A percentile compares a stretch with the other conserved stretches of the same genome.
Conservation (phyloP, 2,797 vertebrate species). For the Gorsachius magnificus region DNA sequence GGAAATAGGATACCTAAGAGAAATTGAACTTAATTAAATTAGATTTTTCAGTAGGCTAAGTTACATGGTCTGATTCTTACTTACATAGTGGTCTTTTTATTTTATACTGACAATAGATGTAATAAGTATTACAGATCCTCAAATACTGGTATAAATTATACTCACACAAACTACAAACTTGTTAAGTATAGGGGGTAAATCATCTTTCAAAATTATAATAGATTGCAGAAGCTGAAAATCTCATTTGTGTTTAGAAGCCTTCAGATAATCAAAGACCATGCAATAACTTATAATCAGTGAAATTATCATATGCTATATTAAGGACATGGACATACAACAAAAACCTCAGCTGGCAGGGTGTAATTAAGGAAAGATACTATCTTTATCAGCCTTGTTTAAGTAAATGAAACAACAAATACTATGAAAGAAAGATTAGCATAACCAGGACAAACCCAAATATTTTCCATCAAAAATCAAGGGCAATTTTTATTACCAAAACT, state of each 20-base stretch:
- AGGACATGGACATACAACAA: not conserved
- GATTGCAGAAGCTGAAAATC: not conserved
- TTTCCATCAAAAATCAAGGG: not conserved
- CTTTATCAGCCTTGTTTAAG: not conserved
- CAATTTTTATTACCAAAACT: not conserved
- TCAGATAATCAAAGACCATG: not conserved
- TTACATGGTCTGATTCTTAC: not conserved
- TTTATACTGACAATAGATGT: not conserved
- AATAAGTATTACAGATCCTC: not conserved
- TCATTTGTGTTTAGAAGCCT: not conserved
- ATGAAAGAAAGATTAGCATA: not conserved
- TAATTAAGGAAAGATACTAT: not conserved
- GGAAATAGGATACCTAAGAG: not conserved
- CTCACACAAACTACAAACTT: not conserved
- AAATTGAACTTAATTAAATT: not conserved
- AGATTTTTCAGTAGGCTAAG: not conserved
- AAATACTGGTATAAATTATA: not conserved
- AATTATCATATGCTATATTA: not conserved
- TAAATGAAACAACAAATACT: not conserved
- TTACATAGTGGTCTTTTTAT: not conserved
- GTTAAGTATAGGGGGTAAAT: not conserved
- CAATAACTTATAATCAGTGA: not conserved
- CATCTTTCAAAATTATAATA: not conserved
- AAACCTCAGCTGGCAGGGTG: not conserved
- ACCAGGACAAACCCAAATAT: not conserved